A percentile compares a stretch with the other conserved stretches of the same genome.
Conservation (phyloP, 2,888 invertebrate species). For the Tenthredo mesomela region DNA sequence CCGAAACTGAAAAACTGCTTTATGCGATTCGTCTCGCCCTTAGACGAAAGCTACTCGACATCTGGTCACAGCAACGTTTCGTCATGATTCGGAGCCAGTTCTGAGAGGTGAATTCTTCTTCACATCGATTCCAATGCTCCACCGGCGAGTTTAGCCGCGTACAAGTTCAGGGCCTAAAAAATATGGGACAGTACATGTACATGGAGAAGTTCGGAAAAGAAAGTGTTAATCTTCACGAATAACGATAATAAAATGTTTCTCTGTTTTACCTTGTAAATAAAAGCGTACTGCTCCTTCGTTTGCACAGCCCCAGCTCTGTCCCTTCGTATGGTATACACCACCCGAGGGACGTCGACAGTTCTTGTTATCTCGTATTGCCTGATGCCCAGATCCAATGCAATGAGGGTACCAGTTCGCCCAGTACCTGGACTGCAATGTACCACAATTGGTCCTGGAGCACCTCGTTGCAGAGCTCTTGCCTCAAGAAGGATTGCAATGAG, state of each 20-base stretch:
- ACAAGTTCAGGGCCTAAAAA: constrained; percentile 88
- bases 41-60: neutral
- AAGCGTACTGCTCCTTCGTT: constrained; percentile 94
- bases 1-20: neutral
- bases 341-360: constrained; percentile 91
- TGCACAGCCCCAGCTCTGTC: constrained; percentile 94
- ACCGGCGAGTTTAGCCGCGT: constrained; percentile 91
- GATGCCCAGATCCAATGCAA: constrained; percentile 93
- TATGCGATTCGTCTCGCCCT: neutral
- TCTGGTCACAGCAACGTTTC: constrained; percentile 44
- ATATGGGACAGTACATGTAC: neutral
- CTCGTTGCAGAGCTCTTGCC: constrained; percentile 81
- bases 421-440: constrained; percentile 95
- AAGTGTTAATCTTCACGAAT: too few relatives aligned
- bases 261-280: constrained; percentile 89
- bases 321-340: constrained; percentile 90
- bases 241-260: neutral
- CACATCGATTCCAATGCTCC: constrained; percentile 83
- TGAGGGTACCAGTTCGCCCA: constrained; percentile 92
- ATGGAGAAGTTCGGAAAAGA: neutral
- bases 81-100: constrained; percentile 26
- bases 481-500: constrained; percentile 93
- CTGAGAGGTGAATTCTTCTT: constrained; percentile 57
- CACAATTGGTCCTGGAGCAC: constrained; percentile 85
- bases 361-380: constrained; percentile 91